A percentile compares a stretch with the other conserved stretches of the same genome.
phyloP scores from a whole-genome alignment of 2,797 vertebrate genomes.

The Tolypeutes matacus region DNA sequence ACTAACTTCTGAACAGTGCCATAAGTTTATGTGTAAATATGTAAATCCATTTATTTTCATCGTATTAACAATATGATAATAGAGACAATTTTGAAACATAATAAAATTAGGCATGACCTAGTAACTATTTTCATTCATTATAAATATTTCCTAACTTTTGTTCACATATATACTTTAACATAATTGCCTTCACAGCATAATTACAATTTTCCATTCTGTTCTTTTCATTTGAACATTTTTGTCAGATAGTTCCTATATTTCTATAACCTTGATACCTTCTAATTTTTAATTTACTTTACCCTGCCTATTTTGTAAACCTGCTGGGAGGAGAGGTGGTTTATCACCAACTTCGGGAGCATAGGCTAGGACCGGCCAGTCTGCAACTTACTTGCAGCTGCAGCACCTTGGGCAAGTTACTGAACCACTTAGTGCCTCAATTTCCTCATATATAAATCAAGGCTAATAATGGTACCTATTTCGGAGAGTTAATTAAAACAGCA shows the following conservation, averaged over 20 bases:
- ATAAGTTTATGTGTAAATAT: not conserved
- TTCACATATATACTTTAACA: constrained; percentile 19
- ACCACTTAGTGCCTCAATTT: constrained; percentile 1
- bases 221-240: not conserved
- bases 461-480: not conserved
- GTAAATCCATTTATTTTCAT: constrained; percentile 6
- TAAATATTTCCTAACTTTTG: constrained; percentile 39
- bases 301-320: not conserved
- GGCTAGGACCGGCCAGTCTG: not conserved
- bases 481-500: not conserved
- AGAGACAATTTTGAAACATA: constrained; percentile 2
- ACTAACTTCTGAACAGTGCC: not conserved
- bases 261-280: not conserved
- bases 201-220: constrained; percentile 23
- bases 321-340: not conserved
- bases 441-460: not conserved
- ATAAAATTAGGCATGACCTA: constrained; percentile 2
- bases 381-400: not conserved
- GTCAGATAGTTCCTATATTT: not conserved
- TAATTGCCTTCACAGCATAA: not conserved
- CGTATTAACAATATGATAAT: constrained; percentile 10
- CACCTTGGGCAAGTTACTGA: not conserved
- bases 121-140: constrained; percentile 54
- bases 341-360: not conserved
- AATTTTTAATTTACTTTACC: not conserved